phyloP scores from a whole-genome alignment of 2,797 vertebrate genomes.

The Aeoliscus strigatus region DNA sequence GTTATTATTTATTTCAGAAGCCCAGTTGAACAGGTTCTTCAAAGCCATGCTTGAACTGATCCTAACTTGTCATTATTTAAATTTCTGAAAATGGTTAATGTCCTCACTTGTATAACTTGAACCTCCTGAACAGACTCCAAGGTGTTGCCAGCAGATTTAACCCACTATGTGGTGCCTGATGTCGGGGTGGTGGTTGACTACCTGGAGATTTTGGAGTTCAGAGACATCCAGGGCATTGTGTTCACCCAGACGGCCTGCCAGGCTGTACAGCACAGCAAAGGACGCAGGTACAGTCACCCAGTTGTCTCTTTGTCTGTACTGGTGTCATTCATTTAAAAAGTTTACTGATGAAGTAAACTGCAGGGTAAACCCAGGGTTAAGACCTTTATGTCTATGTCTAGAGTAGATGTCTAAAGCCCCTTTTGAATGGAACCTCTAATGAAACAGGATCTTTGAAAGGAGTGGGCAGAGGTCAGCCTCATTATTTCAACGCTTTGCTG shows the following conservation, averaged over 20 bases:
- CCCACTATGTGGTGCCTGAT: slow-evolving; percentile 92
- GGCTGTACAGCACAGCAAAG: slow-evolving; percentile 84
- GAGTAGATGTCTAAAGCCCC: no score
- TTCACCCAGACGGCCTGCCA: slow-evolving; percentile 93
- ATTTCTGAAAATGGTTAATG: no score
- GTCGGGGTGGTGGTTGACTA: slow-evolving; percentile 87
- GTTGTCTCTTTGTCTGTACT: neutral
- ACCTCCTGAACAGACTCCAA: slow-evolving; percentile 76
- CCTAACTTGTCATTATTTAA: no score
- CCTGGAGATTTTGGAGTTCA: slow-evolving; percentile 89
- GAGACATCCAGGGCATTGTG: slow-evolving; percentile 85
- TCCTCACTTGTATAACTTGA: neutral
- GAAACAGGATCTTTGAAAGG: slow-evolving; percentile 2
- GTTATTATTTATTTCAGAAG: no score
- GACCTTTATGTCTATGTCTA: slow-evolving; percentile 4
- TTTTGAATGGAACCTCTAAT: slow-evolving; percentile 11
- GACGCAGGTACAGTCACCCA: slow-evolving; percentile 80
- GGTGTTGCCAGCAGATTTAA: slow-evolving; percentile 81
- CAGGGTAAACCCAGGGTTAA: neutral
- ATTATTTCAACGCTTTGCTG: slow-evolving; percentile 51
- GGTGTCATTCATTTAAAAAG: no score
- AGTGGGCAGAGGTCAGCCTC: slow-evolving; percentile 31
- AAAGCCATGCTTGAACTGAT: no score
- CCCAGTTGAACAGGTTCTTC: no score
- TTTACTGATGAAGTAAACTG: no score